Evolutionary conservation across 2,888 invertebrate genomes (phyloP), one percentile per base, ranked within the genome.

Genomic region (Kryphioiulus occultus): DNA sequence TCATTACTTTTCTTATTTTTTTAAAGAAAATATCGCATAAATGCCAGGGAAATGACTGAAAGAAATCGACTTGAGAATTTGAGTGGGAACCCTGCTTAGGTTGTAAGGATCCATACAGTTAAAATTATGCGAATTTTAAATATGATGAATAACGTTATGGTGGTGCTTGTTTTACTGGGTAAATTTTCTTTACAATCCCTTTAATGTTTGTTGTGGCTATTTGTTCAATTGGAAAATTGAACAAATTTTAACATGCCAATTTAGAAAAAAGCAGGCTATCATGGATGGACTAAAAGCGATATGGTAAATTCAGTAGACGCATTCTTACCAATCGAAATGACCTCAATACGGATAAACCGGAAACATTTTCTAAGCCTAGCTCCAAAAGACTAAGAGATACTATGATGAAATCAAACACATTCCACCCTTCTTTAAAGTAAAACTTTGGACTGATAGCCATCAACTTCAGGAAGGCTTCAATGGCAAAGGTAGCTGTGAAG

Each of bases 381-480:
- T 99, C 99, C 91, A 99, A 93, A 90, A 99, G 94, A 90, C 99
- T 99, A 91, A 99, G 94, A 90, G 97, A 95, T 91, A 99, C 99
- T 92, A 99, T 99, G 91, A 98, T 96, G 93, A 98, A 98, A 94
- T 99, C 99, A 93, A 99, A 99, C 92, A 98, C 97, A 93, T 99
- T 99, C 99, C 99, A 99, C 90, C 98, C 97, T 92, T 98, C 98
- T 94, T 97, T 97, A 93, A 99, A 98, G 93, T 99, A 99, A 93
- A 94, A 97, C 92, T 98, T 96, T 89, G 99, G 98, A 93, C 97
- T 98, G 96, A 99, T 97, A 87, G 99, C 99, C 92, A 98, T 95
- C 91, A 99, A 94, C 93, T 99, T 99, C 93, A 98, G 93, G 89
- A 95, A 95, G 53, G 98, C 98, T 94, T 99, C 99, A 92, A 97